phyloP scores from a whole-genome alignment of 2,797 vertebrate genomes.

The Tragopan temminckii region DNA sequence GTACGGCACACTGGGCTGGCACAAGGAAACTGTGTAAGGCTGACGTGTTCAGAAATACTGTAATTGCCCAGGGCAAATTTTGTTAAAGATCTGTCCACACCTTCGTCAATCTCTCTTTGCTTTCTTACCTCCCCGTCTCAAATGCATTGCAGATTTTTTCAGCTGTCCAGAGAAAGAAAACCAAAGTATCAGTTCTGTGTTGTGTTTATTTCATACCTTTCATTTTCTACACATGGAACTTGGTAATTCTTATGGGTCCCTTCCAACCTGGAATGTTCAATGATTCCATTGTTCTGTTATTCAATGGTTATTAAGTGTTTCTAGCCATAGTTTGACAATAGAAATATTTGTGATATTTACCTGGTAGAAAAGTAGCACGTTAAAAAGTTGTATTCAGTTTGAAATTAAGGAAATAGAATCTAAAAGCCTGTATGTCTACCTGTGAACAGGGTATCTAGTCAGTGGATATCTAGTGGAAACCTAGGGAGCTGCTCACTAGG shows the following conservation, averaged over 20 bases:
- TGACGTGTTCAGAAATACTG: not conserved
- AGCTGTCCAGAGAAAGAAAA: not conserved
- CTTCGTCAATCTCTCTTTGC: not conserved
- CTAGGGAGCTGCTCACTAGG: not conserved
- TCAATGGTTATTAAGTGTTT: not conserved
- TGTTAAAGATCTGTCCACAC: rapidly evolving
- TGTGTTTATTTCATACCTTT: not conserved
- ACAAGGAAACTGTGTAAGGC: not conserved
- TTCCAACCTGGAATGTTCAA: no score
- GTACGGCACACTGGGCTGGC: not conserved
- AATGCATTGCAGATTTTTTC: not conserved
- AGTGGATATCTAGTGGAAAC: not conserved
- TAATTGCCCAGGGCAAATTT: not conserved
- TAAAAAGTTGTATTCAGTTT: not conserved
- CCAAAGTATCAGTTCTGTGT: not conserved
- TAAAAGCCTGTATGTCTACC: not conserved
- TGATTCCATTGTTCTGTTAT: no score
- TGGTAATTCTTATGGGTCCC: no score
- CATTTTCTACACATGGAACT: no score
- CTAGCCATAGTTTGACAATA: not conserved
- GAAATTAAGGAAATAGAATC: not conserved
- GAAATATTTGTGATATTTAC: not conserved
- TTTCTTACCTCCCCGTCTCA: not conserved
- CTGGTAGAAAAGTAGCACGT: not conserved
- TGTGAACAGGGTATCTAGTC: not conserved